Base-by-base conservation (phyloP, 2,888 invertebrate genomes). In the Leptarthrus brevirostris region DNA sequence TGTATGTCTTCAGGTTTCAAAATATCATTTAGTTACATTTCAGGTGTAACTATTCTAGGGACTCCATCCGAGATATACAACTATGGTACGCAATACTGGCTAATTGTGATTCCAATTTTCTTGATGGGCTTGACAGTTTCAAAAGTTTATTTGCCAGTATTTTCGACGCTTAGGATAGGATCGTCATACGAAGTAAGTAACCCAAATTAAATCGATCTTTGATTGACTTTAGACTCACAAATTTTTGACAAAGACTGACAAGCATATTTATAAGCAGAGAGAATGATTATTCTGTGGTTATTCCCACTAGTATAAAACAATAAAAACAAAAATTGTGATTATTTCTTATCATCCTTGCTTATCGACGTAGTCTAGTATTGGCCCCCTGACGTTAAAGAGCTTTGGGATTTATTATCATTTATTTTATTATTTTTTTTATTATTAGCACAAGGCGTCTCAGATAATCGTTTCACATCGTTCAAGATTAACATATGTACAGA, bases 41-140 rank as follows among this genome's bases (percentile, higher is more conserved):
- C 95, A 12, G 95, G 95, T 69, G 93, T 95, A 64, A 95, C 95
- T 69, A 91, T 95, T 77, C 86, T 95, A 78, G 95, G 95, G 30
- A 94, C 93, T 3, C 94, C 95, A 5, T 91, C 94, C 0, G 95
- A 95, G 86, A 91, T 94, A 81, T 95, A 94, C 86, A 92, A 92
- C 84, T 94, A 91, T 81, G 95, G 95, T 26, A 91, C 92, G 0
- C 93, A 93, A 81, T 94, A 94, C 83, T 91, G 91, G 90, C 86
- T 93, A 78, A 91, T 93, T 75, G 86, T 92, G 36, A 82, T 94
- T 30, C 89, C 92, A 1, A 91, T 94, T 75, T 84, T 90, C 61
- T 83, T 92, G 6, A 92, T 91, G 82, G 91, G 91, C 52, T 74
- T 89, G 16, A 85, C 89, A 40, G 91, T 94, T 6, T 88, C 90